A percentile compares a stretch with the other conserved stretches of the same genome.
These are phyloP conservation scores for Conger conger DNA, from an alignment of 2,113 vertebrate species.

Conservation along the genomic window DNA sequence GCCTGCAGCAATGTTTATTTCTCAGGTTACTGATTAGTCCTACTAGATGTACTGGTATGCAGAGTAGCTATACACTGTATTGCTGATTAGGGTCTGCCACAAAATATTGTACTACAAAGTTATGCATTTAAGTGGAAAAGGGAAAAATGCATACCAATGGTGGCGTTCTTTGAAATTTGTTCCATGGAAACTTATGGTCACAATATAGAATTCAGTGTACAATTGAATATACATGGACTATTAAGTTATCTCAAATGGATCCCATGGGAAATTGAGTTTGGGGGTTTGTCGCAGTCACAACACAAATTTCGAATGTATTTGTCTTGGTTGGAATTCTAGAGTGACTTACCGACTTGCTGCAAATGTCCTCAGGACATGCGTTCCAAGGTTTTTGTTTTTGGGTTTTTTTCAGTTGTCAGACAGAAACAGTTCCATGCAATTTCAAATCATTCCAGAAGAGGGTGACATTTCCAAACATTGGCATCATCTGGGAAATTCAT, in stretches of 20 bases:
- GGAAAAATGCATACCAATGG: too few relatives aligned
- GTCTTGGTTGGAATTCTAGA: neutral
- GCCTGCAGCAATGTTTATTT: neutral
- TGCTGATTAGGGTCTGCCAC: too few relatives aligned
- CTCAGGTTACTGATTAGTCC: neutral
- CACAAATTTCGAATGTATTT: neutral
- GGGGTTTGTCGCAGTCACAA: neutral
- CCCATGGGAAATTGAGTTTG: neutral
- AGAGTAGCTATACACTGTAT: too few relatives aligned
- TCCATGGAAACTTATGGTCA: too few relatives aligned
- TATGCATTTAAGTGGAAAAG: too few relatives aligned
- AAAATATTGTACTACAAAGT: too few relatives aligned
- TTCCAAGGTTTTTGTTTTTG: neutral
- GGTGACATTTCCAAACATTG: constrained; percentile 45
- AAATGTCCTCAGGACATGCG: neutral
- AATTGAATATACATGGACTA: too few relatives aligned
- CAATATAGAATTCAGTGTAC: too few relatives aligned
- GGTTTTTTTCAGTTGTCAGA: neutral
- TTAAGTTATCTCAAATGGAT: too few relatives aligned
- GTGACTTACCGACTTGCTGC: neutral
- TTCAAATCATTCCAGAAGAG: constrained; percentile 42
- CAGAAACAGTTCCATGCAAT: neutral
- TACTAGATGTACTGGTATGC: neutral
- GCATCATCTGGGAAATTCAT: neutral
- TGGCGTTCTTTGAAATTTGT: too few relatives aligned